These are phyloP conservation scores for Bucorvus abyssinicus DNA, from an alignment of 2,797 vertebrate species.

Conservation along the genomic window DNA sequence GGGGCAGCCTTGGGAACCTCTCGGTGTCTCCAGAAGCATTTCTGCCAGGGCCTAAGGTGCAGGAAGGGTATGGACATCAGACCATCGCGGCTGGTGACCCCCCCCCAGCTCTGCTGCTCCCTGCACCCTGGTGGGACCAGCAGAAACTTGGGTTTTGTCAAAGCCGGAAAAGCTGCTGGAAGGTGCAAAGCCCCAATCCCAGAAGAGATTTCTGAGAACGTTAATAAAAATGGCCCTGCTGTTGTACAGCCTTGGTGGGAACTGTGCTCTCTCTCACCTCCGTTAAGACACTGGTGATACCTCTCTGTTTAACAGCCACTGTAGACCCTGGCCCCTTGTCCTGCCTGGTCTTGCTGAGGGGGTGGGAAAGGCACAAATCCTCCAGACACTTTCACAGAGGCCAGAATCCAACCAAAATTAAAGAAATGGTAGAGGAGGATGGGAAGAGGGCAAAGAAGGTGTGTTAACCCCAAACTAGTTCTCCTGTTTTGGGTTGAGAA, in stretches of 20 bases:
- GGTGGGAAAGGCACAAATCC: neutral
- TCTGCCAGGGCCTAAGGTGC: neutral
- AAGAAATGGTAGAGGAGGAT: neutral
- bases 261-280: neutral
- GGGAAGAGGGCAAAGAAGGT: neutral
- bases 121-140: neutral
- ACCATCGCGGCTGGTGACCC: neutral
- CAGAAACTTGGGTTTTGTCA: neutral
- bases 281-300: neutral
- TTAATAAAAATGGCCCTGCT: neutral
- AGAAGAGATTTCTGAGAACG: neutral
- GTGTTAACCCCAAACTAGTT: neutral
- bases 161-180: neutral
- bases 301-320: neutral
- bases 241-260: neutral
- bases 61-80: neutral
- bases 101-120: neutral
- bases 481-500: constrained; percentile 22
- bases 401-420: neutral
- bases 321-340: neutral
- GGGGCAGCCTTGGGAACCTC: neutral
- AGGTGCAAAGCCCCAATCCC: neutral
- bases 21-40: neutral
- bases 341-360: neutral
- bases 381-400: neutral